These are phyloP conservation scores for Heterohyrax brucei DNA, from an alignment of 2,797 vertebrate genomes.

Conservation along the genomic window DNA sequence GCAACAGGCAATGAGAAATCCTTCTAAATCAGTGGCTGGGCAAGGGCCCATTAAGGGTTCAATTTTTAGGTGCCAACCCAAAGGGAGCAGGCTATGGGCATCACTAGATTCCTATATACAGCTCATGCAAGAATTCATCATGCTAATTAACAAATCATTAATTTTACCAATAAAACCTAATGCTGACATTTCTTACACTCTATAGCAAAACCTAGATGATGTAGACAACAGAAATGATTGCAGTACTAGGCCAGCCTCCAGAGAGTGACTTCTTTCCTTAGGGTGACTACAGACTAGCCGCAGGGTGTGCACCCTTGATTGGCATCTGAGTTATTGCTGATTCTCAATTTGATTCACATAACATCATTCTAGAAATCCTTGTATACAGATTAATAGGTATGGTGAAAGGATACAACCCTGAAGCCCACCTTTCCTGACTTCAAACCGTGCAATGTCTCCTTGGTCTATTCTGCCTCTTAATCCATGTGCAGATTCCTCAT, in stretches of 20 bases:
- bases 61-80: background rate
- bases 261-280: background rate
- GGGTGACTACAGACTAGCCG: slow-evolving; percentile 14
- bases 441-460: too few relatives aligned
- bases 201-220: slow-evolving; percentile 61
- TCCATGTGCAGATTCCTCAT: too few relatives aligned
- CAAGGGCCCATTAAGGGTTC: background rate
- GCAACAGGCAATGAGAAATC: slow-evolving; percentile 46
- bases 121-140: slow-evolving; percentile 18
- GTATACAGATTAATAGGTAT: too few relatives aligned
- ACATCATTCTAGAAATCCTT: background rate
- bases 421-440: background rate
- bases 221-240: slow-evolving; percentile 42
- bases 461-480: too few relatives aligned
- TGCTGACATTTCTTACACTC: slow-evolving; percentile 61
- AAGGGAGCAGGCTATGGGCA: background rate
- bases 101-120: background rate
- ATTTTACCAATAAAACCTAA: slow-evolving; percentile 60
- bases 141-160: slow-evolving; percentile 66
- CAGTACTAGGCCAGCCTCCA: background rate
- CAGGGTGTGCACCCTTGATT: background rate
- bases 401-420: too few relatives aligned
- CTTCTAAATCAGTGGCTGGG: slow-evolving; percentile 13
- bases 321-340: slow-evolving; percentile 49
- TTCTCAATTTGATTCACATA: slow-evolving; percentile 44